Base-by-base conservation (phyloP, 2,888 invertebrate species). In the Blera fallax region DNA sequence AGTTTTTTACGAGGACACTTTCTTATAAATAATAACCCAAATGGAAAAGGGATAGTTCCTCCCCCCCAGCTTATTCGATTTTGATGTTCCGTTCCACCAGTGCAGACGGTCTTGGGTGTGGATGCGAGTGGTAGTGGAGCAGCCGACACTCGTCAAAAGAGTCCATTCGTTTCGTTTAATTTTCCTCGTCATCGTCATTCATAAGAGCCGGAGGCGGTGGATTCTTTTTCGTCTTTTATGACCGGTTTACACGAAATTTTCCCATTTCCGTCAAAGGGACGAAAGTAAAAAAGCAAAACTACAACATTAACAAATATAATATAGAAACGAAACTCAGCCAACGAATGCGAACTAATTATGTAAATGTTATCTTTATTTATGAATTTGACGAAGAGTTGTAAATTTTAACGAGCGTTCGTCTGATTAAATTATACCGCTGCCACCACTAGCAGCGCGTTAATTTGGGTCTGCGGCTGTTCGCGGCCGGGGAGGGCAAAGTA, bases 341-440 rank as follows among this genome's bases (percentile, higher is more conserved):
- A 67, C 52, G 70, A 77, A 85, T 37, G 64, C 52, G 58, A 77
- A 60, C 81, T 85, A 81, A 85, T 85, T 81, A 85, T 85, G 85
- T 65, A 81, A 85, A 85, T 85, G 85, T 62, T 85, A 77, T 85
- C 85, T 81, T 85, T 85, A 85, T 81, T 85, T 85, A 85, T 85
- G 85, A 85, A 81, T 85, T 85, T 76, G 85, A 81, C 76, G 81
- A 85, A 85, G 81, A 85, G 85, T 62, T 85, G 81, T 85, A 81
- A 81, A 85, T 77, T 85, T 85, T 81, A 85, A 85, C 85, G 85
- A 76, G 64, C 37, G 65, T 85, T 76, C 65, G 76, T 77, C 76
- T 81, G 85, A 85, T 85, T 85, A 85, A 72, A 81, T 85, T 76
- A 65, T 43, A 62, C 62, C 37, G 32, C 50, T 10, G 3, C 54